Conservation (phyloP, 1,140 invertebrate genomes). For the Microplitis mediator region DNA sequence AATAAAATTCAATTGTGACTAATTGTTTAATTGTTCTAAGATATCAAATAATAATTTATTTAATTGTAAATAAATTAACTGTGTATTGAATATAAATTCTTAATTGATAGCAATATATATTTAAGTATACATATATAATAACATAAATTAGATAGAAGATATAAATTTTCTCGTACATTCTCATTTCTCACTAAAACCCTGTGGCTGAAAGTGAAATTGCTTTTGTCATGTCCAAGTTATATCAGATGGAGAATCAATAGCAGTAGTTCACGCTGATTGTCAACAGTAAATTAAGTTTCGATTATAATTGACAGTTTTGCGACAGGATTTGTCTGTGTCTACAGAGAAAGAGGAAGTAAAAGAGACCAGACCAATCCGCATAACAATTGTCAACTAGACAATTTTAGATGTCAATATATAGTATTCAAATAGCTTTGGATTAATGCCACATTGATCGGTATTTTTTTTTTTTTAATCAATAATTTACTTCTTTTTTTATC, state of each 20-base stretch:
- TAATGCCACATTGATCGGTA: background rate
- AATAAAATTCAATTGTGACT: too few relatives aligned
- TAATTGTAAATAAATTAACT: too few relatives aligned
- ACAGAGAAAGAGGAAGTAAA: background rate
- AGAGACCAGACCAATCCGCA: too few relatives aligned
- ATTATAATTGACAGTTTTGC: constrained; percentile 12
- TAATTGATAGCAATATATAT: too few relatives aligned
- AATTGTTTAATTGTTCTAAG: too few relatives aligned
- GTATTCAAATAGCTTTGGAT: background rate
- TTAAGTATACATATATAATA: background rate
- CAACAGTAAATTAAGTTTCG: constrained; percentile 21
- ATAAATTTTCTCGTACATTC: background rate
- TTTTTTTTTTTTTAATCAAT: background rate
- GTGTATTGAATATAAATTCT: too few relatives aligned
- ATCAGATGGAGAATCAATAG: constrained; percentile 19
- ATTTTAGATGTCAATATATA: background rate
- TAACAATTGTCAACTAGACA: background rate
- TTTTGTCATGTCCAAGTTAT: constrained; percentile 17
- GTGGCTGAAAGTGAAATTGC: background rate
- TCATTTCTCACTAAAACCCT: background rate
- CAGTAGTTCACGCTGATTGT: background rate
- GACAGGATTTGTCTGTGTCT: background rate
- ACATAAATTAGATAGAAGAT: too few relatives aligned
- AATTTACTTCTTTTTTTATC: background rate
- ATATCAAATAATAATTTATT: too few relatives aligned